phyloP scores from a whole-genome alignment of 1,140 invertebrate genomes.

The Ceratosolen fusciceps region DNA sequence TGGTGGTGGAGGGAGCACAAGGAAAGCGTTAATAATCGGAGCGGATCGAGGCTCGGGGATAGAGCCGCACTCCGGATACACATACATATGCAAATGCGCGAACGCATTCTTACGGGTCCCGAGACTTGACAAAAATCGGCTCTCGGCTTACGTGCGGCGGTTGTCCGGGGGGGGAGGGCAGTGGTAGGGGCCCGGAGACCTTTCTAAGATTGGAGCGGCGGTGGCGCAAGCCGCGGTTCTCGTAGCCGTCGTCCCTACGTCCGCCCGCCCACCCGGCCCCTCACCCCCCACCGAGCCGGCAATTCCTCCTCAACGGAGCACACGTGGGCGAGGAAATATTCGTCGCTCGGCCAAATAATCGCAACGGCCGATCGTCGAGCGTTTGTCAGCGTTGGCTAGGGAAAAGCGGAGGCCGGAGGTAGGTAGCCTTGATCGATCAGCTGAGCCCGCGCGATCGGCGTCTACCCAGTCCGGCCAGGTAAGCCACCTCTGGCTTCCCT shows the following conservation, averaged over 20 bases:
- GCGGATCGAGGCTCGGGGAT: no score
- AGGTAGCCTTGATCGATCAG: no score
- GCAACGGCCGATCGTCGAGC: background rate
- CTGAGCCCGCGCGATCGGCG: no score
- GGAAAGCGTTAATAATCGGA: no score
- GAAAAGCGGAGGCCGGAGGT: background rate
- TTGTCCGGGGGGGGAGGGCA: no score
- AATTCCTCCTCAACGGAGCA: background rate
- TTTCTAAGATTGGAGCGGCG: constrained; percentile 32
- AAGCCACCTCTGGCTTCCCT: background rate
- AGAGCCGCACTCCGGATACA: background rate
- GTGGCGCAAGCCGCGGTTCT: background rate
- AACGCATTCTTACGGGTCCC: background rate
- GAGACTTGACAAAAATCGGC: constrained; percentile 1
- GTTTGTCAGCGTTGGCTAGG: background rate
- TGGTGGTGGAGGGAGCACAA: no score
- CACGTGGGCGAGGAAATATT: constrained; percentile 24
- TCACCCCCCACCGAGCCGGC: background rate
- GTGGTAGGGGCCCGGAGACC: no score
- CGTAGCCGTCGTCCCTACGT: no score
- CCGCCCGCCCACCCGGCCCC: background rate
- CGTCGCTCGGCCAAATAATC: background rate
- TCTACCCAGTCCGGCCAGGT: background rate
- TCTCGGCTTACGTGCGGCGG: background rate
- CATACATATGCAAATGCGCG: background rate